Percentiles rank a stretch among this genome's conserved stretches.
These are phyloP conservation scores for Pseudomyrmex pallidus DNA, from an alignment of 1,140 invertebrate genomes.

Conservation along the genomic window DNA sequence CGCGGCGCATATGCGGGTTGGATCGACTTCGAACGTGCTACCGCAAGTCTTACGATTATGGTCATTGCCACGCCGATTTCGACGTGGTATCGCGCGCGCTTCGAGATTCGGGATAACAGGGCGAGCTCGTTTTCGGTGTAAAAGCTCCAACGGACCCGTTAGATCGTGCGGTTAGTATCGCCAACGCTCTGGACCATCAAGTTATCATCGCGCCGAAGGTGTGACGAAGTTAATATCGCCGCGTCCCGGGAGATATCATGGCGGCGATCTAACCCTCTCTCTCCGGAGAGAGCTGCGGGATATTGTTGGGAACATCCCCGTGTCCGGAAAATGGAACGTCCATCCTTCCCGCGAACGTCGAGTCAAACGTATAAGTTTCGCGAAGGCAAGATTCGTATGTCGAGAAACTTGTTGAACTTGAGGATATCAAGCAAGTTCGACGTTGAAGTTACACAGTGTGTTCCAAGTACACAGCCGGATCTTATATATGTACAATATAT, in stretches of 20 bases:
- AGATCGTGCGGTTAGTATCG: not conserved
- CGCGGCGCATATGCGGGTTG: not conserved
- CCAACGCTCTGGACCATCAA: conserved; percentile 24
- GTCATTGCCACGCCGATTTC: conserved; percentile 42
- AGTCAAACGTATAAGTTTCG: not conserved
- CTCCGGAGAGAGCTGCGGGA: not conserved
- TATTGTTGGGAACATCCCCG: conserved; percentile 15
- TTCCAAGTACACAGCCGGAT: conserved; percentile 9
- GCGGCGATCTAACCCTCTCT: not conserved
- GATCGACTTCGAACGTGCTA: not conserved
- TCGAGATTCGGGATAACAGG: not conserved
- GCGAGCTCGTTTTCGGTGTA: not conserved
- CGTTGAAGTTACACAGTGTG: conserved; percentile 11
- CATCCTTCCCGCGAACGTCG: not conserved
- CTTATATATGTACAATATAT: not conserved
- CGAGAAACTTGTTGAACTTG: conserved; percentile 49
- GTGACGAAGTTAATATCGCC: conserved; percentile 53
- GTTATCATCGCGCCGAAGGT: conserved; percentile 35
- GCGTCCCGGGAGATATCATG: conserved; percentile 24
- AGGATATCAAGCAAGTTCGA: conserved; percentile 43
- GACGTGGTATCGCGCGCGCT: conserved; percentile 5
- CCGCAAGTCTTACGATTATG: conserved; percentile 43
- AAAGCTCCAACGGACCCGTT: not conserved
- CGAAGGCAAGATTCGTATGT: conserved; percentile 16
- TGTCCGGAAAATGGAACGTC: conserved; percentile 16